These are phyloP conservation scores for Saxidomus purpurata DNA, from an alignment of 1,140 invertebrate species.

Conservation along the genomic window DNA sequence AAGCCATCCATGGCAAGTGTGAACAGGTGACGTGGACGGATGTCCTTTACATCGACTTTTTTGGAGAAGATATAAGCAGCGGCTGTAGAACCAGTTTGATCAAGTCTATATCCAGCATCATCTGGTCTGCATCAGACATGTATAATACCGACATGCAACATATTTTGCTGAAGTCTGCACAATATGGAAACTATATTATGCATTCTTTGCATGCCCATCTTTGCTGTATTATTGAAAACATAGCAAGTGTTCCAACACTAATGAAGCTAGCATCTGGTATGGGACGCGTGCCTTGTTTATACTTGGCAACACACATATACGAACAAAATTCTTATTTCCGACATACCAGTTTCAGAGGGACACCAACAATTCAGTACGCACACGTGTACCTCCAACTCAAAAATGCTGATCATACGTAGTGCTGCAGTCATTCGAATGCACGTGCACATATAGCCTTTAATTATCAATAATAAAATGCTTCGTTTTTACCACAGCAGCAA, in stretches of 20 bases:
- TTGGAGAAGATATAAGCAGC: too few relatives aligned
- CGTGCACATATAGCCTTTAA: background rate
- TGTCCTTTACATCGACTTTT: too few relatives aligned
- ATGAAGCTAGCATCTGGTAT: slow-evolving; percentile 3
- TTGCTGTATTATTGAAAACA: slow-evolving; percentile 14
- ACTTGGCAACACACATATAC: background rate
- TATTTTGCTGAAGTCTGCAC: background rate
- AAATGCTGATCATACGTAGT: slow-evolving; percentile 1
- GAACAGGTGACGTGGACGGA: too few relatives aligned
- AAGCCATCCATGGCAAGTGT: too few relatives aligned
- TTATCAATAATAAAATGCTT: background rate
- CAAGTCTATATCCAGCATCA: background rate
- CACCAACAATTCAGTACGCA: background rate
- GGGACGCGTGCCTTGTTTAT: background rate
- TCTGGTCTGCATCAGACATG: background rate
- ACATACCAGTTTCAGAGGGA: slow-evolving; percentile 6
- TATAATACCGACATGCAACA: background rate
- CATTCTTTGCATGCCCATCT: slow-evolving; percentile 32
- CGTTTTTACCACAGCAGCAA: too few relatives aligned
- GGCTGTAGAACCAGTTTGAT: background rate
- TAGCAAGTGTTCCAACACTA: background rate
- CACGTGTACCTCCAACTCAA: background rate
- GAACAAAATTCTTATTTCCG: background rate
- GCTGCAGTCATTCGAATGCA: background rate
- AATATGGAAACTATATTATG: slow-evolving; percentile 14